phyloP scores from a whole-genome alignment of 1,140 invertebrate species.

The Homalodisca vitripennis region DNA sequence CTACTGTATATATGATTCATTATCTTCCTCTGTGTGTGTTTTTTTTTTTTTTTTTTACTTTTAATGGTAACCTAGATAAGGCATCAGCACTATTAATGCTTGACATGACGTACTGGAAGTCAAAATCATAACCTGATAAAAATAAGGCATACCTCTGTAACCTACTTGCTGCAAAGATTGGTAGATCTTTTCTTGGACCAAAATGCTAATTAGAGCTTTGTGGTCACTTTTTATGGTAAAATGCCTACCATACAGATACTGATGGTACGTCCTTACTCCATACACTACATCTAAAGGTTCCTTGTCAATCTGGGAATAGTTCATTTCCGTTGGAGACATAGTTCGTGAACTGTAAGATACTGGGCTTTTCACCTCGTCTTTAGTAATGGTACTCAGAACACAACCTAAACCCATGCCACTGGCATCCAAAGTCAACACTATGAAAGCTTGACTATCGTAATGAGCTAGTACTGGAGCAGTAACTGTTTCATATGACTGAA shows the following conservation, averaged over 20 bases:
- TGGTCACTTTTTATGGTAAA: no score
- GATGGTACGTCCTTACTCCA: no score
- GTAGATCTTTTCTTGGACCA: no score
- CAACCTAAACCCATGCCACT: not conserved
- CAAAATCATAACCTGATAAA: conserved; percentile 39
- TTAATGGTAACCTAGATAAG: conserved; percentile 38
- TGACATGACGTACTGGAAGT: conserved; percentile 38
- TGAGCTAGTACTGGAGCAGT: not conserved
- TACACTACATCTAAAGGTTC: not conserved
- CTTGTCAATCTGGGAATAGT: not conserved
- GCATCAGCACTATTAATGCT: conserved; percentile 41
- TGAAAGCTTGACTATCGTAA: not conserved
- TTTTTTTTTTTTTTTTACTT: conserved; percentile 22
- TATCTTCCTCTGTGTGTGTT: not conserved
- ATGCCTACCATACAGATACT: no score
- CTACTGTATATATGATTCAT: not conserved
- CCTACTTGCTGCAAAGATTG: conserved; percentile 42
- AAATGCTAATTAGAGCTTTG: no score
- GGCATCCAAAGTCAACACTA: not conserved
- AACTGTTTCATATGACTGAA: not conserved
- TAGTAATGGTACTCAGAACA: not conserved
- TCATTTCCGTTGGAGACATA: not conserved
- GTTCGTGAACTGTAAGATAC: not conserved
- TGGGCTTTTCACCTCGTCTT: not conserved
- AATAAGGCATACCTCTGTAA: conserved; percentile 44